Evolutionary conservation across 2,888 invertebrate genomes (phyloP).

Genomic region (Anagyrus pseudococci): DNA sequence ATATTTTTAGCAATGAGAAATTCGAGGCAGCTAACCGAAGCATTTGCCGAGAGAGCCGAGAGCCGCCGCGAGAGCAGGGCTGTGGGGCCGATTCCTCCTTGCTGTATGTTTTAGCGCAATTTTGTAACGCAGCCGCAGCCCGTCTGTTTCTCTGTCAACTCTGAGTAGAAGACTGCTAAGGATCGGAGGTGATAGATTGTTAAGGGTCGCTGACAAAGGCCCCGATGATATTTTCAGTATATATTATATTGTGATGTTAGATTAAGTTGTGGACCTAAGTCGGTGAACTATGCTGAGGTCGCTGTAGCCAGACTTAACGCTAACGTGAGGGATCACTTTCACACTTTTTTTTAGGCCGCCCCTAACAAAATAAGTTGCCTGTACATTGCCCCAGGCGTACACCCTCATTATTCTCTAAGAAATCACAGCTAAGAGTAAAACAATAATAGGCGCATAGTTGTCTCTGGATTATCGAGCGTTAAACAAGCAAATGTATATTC

Average conservation of each 20-base stretch:
- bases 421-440: conserved; percentile 38
- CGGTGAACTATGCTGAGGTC: conserved; percentile 58
- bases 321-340: conserved; percentile 56
- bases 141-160: conserved; percentile 38
- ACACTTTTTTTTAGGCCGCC: conserved; percentile 53
- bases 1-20: conserved; percentile 22
- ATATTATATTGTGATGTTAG: conserved; percentile 62
- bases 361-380: neutral
- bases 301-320: conserved; percentile 55
- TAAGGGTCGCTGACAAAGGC: conserved; percentile 42
- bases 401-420: conserved; percentile 47
- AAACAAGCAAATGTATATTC: conserved; percentile 55
- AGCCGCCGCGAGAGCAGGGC: conserved; percentile 7
- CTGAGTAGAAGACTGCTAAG: conserved; percentile 34
- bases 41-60: conserved; percentile 1
- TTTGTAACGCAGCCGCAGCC: conserved; percentile 21
- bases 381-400: too few species aligned
- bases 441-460: conserved; percentile 48
- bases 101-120: conserved; percentile 16
- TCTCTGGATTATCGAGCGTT: conserved; percentile 51
- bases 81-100: conserved; percentile 28
- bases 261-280: conserved; percentile 58
- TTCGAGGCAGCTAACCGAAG: too few species aligned
- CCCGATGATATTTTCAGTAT: conserved; percentile 49
- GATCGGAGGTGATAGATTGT: conserved; percentile 40